Percentiles rank a stretch among this genome's conserved stretches.
phyloP scores from a whole-genome alignment of 2,113 vertebrate genomes.

The Zosterops pallidus region DNA sequence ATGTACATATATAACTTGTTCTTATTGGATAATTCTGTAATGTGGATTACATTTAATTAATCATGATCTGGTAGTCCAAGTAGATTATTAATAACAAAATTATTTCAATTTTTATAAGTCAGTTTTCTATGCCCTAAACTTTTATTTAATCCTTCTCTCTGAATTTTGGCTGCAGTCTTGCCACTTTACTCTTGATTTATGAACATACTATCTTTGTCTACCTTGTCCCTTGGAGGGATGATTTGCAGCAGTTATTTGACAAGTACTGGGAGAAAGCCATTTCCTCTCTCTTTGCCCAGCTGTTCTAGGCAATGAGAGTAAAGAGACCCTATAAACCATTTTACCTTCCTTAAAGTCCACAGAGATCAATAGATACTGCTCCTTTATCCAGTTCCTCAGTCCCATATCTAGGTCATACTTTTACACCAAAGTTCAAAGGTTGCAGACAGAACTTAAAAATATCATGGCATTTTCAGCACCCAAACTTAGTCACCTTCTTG shows the following conservation, averaged over 20 bases:
- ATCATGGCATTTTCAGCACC: not conserved
- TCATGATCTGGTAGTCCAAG: not conserved
- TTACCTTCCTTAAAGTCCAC: not conserved
- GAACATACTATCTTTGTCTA: not conserved
- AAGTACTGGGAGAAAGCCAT: constrained; percentile 1
- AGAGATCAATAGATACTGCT: not conserved
- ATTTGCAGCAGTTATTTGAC: not conserved
- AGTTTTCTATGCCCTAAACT: not conserved
- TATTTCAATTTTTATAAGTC: not conserved
- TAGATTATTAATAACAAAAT: not conserved
- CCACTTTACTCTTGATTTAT: not conserved
- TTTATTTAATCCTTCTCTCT: not conserved
- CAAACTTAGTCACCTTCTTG: not conserved
- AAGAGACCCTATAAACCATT: not conserved
- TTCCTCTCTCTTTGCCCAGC: not conserved
- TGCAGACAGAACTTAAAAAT: not conserved
- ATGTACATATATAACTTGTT: not conserved
- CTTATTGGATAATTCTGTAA: not conserved
- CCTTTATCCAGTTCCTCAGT: not conserved
- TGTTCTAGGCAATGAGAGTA: not conserved
- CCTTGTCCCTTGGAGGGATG: not conserved
- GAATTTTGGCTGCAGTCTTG: not conserved
- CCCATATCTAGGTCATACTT: not conserved
- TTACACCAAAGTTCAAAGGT: not conserved
- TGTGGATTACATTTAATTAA: not conserved